Conservation (phyloP, 2,797 vertebrate genomes). For the Aulostomus chinensis region DNA sequence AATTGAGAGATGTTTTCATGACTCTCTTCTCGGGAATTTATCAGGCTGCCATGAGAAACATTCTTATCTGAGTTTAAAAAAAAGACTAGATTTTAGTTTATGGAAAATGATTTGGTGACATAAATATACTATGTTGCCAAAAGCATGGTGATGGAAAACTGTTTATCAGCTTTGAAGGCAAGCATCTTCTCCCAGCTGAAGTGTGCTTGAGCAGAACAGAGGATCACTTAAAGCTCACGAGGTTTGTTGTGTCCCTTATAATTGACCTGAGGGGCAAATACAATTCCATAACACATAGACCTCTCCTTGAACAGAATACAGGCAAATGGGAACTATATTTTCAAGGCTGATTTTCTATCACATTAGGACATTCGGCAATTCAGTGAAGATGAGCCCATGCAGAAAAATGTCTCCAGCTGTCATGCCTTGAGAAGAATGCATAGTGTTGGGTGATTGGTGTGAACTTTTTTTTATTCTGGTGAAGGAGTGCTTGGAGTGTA, state of each 20-base stretch:
- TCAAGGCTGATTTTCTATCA: conserved; percentile 34
- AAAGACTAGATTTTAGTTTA: no score
- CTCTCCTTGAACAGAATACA: conserved; percentile 9
- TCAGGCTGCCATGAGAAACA: conserved; percentile 21
- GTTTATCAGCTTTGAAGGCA: conserved; percentile 15
- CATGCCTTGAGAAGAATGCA: neutral
- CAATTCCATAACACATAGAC: conserved; percentile 26
- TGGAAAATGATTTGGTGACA: no score
- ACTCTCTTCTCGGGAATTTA: conserved; percentile 23
- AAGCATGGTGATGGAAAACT: conserved; percentile 5
- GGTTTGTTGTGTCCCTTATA: conserved; percentile 11
- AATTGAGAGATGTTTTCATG: conserved; percentile 42
- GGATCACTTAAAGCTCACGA: conserved; percentile 17
- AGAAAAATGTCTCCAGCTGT: conserved; percentile 6
- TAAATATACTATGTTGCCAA: neutral
- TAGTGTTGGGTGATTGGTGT: neutral
- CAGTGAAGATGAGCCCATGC: conserved; percentile 1
- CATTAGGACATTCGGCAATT: neutral
- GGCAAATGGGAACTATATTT: conserved; percentile 16
- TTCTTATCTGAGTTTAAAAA: conserved; percentile 6
- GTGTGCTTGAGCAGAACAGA: conserved; percentile 47
- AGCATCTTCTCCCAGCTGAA: conserved; percentile 27
- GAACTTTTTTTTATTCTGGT: no score
- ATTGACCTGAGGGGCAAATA: conserved; percentile 37
- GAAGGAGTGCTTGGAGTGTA: no score